Percentiles rank a stretch among this genome's conserved stretches.
Evolutionary conservation across 2,888 invertebrate species (phyloP).

Genomic region (Micoletzkya japonica): DNA sequence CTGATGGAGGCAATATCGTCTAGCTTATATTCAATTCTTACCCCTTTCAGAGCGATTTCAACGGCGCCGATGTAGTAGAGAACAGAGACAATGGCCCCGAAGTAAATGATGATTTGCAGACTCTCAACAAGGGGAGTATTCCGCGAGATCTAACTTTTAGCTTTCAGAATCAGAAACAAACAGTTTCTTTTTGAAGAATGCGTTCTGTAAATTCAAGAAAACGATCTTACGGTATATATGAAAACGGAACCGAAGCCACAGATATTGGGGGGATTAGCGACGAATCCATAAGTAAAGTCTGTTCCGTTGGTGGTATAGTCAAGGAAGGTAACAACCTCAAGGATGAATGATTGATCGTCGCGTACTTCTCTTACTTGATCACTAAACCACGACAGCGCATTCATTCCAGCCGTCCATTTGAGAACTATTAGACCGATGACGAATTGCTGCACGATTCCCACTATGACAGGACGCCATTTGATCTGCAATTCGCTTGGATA

Average conservation of each 20-base stretch:
- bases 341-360: not conserved
- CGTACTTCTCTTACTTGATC: constrained; percentile 59
- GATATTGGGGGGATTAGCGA: constrained; percentile 43
- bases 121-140: constrained; percentile 64
- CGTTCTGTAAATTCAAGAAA: not conserved
- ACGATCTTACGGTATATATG: constrained; percentile 32
- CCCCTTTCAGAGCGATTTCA: constrained; percentile 76
- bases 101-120: constrained; percentile 88
- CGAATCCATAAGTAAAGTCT: constrained; percentile 76
- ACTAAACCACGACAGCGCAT: constrained; percentile 71
- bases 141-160: not conserved
- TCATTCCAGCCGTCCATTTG: constrained; percentile 72
- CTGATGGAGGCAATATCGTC: not conserved
- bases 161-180: not conserved
- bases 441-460: constrained; percentile 82
- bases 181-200: not conserved
- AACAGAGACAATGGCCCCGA: constrained; percentile 86
- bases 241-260: constrained; percentile 40
- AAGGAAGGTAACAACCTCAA: constrained; percentile 77
- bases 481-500: constrained; percentile 54
- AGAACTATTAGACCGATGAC: constrained; percentile 81
- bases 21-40: not conserved
- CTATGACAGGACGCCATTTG: constrained; percentile 77
- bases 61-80: constrained; percentile 85
- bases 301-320: constrained; percentile 79